phyloP scores from a whole-genome alignment of 2,797 vertebrate genomes.

The Enteromius viviparus region DNA sequence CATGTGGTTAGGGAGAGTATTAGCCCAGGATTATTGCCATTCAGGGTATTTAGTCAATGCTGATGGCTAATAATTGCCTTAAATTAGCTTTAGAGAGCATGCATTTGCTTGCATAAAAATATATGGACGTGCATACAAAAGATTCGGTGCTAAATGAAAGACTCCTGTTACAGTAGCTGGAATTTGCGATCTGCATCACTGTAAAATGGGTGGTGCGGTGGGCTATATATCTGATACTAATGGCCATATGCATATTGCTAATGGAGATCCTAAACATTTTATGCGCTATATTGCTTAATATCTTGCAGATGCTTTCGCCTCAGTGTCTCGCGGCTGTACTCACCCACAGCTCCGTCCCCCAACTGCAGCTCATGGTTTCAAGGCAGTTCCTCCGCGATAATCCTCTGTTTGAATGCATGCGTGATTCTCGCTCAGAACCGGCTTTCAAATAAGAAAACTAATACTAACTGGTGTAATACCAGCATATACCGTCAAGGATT shows the following conservation, averaged over 20 bases:
- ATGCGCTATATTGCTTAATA: background rate
- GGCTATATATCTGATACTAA: slow-evolving; percentile 9
- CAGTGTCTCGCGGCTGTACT: slow-evolving; percentile 48
- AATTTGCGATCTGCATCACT: slow-evolving; percentile 6
- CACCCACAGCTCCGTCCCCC: slow-evolving; percentile 83
- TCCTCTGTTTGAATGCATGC: slow-evolving; percentile 64
- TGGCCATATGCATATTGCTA: slow-evolving; percentile 39
- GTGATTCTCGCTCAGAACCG: slow-evolving; percentile 32
- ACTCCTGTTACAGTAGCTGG: background rate
- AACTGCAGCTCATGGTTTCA: slow-evolving; percentile 75
- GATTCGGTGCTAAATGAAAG: background rate
- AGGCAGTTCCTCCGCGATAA: slow-evolving; percentile 60
- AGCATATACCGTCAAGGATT: slow-evolving; percentile 49
- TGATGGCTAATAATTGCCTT: slow-evolving; percentile 27
- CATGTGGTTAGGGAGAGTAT: slow-evolving; percentile 43
- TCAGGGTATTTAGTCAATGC: slow-evolving; percentile 40
- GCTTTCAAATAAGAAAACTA: slow-evolving; percentile 7
- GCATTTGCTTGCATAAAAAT: background rate
- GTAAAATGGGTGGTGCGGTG: slow-evolving; percentile 53
- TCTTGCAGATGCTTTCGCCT: background rate
- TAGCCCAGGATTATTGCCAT: slow-evolving; percentile 49
- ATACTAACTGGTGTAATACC: slow-evolving; percentile 25
- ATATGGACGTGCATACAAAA: background rate
- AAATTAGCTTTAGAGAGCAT: background rate
- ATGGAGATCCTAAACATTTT: background rate